phyloP scores from a whole-genome alignment of 2,888 invertebrate species.

The Drepana falcataria region DNA sequence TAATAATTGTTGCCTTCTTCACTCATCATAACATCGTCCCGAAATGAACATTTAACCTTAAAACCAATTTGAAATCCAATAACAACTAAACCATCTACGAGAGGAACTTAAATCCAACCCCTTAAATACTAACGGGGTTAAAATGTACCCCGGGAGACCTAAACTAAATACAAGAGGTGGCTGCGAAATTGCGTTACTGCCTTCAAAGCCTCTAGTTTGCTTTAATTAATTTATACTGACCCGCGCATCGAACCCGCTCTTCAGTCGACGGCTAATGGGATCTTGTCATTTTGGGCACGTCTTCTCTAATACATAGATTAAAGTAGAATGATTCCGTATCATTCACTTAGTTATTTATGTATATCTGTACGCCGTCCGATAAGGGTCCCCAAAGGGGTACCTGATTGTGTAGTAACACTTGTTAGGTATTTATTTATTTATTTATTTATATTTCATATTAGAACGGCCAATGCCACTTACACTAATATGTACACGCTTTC shows the following conservation, averaged over 20 bases:
- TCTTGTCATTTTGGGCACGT: slow-evolving; percentile 1
- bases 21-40: not conserved
- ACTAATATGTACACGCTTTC: too few species aligned
- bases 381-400: too few species aligned
- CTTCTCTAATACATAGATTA: not conserved
- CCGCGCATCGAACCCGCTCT: slow-evolving; percentile 35
- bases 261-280: slow-evolving; percentile 22
- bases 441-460: too few species aligned
- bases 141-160: slow-evolving; percentile 22
- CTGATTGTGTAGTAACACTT: too few species aligned
- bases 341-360: too few species aligned
- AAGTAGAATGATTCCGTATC: not conserved
- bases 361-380: too few species aligned
- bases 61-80: not conserved
- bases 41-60: not conserved
- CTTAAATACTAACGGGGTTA: slow-evolving; percentile 20
- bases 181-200: slow-evolving; percentile 43
- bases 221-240: slow-evolving; percentile 47
- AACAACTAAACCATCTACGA: not conserved
- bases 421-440: too few species aligned
- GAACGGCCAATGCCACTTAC: too few species aligned
- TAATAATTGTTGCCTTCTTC: too few species aligned
- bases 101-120: slow-evolving; percentile 4
- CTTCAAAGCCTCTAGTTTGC: slow-evolving; percentile 34
- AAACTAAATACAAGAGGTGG: slow-evolving; percentile 26